A percentile compares a stretch with the other conserved stretches of the same genome.
These are phyloP conservation scores for human (Homo sapiens) DNA, from an alignment of 2,113 vertebrate genomes.

Conservation along the genomic window GRCh38 chr11:114363001-114363500, in stretches of 20 bases:
- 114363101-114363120: not conserved
- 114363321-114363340: not conserved
- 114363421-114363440: too few species aligned
- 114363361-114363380: not conserved
- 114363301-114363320: not conserved
- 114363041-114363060: not conserved
- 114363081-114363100: too few species aligned
- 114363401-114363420: too few species aligned
- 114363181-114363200: not conserved
- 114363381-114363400: accelerated
- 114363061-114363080: not conserved
- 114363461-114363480: too few species aligned
- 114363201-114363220: not conserved
- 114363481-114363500: too few species aligned
- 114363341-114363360: not conserved
- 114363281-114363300: not conserved
- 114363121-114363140: not conserved
- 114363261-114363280: not conserved
- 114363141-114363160: not conserved
- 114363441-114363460: too few species aligned
- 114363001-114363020: not conserved
- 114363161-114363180: not conserved
- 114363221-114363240: not conserved
- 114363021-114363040: not conserved
- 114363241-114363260: not conserved